Evolutionary conservation across 2,797 vertebrate species (phyloP).

Genomic region (Crenuchus spilurus): DNA sequence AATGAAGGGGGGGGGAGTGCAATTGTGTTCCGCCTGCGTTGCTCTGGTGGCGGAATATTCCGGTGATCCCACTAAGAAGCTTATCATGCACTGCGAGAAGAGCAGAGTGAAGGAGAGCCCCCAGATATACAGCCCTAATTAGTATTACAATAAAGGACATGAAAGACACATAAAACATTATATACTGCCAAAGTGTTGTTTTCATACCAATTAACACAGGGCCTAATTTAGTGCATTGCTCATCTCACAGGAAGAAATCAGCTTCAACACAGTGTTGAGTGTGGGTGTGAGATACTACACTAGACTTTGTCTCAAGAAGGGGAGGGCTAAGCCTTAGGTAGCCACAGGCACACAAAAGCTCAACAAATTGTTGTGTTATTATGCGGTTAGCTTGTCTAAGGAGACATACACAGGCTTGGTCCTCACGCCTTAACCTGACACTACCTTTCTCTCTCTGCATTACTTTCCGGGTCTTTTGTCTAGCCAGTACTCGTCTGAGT

Average conservation of each 20-base stretch:
- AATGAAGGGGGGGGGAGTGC: slow-evolving; percentile 81
- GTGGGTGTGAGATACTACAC: too few relatives aligned
- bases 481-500: slow-evolving; percentile 31
- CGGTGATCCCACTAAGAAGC: slow-evolving; percentile 98
- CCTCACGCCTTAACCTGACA: slow-evolving; percentile 20
- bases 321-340: slow-evolving; percentile 38
- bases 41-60: slow-evolving; percentile 77
- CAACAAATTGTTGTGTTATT: slow-evolving; percentile 59
- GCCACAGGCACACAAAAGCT: slow-evolving; percentile 37
- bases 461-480: slow-evolving; percentile 50
- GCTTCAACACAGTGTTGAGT: slow-evolving; percentile 6
- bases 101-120: slow-evolving; percentile 58
- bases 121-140: slow-evolving; percentile 94
- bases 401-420: slow-evolving; percentile 39
- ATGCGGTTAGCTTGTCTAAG: slow-evolving; percentile 59
- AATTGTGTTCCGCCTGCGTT: slow-evolving; percentile 63
- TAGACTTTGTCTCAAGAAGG: slow-evolving; percentile 54
- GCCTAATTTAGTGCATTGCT: slow-evolving; percentile 90
- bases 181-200: slow-evolving; percentile 99
- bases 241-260: slow-evolving; percentile 74
- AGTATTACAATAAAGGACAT: slow-evolving; percentile 98
- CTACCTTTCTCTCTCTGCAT: slow-evolving; percentile 22
- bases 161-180: slow-evolving; percentile 99
- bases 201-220: slow-evolving; percentile 99
- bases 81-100: slow-evolving; percentile 79